Conservation (phyloP, 2,797 vertebrate species). For the Luscinia luscinia region DNA sequence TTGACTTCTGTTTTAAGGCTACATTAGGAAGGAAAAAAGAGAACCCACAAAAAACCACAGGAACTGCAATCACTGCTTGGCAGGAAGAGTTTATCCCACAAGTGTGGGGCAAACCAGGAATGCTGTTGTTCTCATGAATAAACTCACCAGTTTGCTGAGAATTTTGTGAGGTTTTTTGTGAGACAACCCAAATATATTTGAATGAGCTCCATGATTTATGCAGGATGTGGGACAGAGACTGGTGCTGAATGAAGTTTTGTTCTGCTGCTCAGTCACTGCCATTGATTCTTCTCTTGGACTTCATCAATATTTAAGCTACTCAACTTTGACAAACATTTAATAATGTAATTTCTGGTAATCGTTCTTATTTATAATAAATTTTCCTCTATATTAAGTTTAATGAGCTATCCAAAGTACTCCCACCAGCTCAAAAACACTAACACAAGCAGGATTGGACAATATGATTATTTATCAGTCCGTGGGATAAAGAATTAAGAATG, state of each 20-base stretch:
- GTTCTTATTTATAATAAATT: neutral
- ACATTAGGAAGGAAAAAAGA: neutral
- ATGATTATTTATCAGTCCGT: neutral
- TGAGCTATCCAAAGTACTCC: conserved; percentile 3
- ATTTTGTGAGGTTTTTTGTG: neutral
- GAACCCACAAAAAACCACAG: accelerated
- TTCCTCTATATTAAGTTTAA: neutral
- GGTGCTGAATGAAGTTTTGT: neutral
- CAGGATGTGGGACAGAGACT: neutral
- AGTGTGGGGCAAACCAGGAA: neutral
- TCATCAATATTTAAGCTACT: conserved; percentile 11
- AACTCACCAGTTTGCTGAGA: neutral
- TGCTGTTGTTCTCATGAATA: neutral
- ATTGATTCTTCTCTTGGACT: neutral
- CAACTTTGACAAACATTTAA: neutral
- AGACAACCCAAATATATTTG: neutral
- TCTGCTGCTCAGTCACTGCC: neutral
- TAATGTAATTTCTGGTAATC: neutral
- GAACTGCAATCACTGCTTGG: neutral
- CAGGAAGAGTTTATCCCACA: neutral
- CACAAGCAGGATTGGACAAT: neutral
- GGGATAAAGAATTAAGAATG: neutral
- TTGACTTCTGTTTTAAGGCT: neutral
- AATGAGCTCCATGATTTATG: neutral
- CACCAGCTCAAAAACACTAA: neutral